A percentile compares a stretch with the other conserved stretches of the same genome.
Evolutionary conservation across 2,113 vertebrate species (phyloP).

Genomic region (Ptyas mucosa): DNA sequence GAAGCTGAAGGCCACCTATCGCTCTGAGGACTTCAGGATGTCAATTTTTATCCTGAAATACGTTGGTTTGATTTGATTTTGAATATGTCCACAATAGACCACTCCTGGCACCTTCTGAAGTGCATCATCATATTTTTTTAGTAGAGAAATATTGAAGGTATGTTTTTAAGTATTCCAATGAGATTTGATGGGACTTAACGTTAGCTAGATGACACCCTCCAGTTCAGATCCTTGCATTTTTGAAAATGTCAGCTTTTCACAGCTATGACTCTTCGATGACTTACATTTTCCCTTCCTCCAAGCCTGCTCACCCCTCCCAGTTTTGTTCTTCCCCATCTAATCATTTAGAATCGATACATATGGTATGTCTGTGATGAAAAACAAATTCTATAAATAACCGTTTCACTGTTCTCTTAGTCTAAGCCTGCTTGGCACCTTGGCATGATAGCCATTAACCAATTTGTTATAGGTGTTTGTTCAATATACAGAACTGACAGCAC

Average conservation of each 20-base stretch:
- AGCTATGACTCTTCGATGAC: background rate
- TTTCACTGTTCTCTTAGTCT: constrained; percentile 38
- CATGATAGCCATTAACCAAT: constrained; percentile 54
- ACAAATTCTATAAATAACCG: constrained; percentile 29
- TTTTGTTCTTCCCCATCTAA: background rate
- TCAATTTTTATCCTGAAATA: background rate
- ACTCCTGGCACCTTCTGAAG: background rate
- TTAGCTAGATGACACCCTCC: no score
- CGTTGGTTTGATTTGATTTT: background rate
- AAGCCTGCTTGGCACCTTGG: constrained; percentile 40
- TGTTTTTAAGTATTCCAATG: background rate
- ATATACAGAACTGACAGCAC: constrained; percentile 37
- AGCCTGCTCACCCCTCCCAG: background rate
- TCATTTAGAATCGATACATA: background rate
- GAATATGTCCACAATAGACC: background rate
- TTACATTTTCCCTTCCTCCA: background rate
- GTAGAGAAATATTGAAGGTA: background rate
- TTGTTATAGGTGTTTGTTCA: constrained; percentile 56
- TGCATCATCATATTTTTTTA: background rate
- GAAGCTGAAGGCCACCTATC: background rate
- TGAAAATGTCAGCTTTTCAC: background rate
- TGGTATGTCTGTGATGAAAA: constrained; percentile 21
- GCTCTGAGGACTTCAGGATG: background rate
- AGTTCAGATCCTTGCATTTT: background rate
- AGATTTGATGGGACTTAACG: background rate